A percentile compares a stretch with the other conserved stretches of the same genome.
Conservation (phyloP, 2,888 invertebrate genomes). For the Iphiclides podalirius region DNA sequence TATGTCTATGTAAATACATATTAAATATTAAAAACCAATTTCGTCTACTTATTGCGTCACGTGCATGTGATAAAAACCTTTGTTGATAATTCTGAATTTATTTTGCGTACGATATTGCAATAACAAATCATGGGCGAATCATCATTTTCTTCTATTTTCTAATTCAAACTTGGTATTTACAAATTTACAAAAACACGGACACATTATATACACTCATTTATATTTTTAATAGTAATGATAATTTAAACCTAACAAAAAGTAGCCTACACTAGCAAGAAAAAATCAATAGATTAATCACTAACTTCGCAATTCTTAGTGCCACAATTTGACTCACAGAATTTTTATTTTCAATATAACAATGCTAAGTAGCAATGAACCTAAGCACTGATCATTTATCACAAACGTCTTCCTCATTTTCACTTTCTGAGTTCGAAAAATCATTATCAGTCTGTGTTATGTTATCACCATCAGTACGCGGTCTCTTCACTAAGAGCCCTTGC, state of each 20-base stretch:
- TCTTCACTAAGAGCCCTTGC: constrained; percentile 68
- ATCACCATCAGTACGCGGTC: constrained; percentile 55
- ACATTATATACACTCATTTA: constrained; percentile 5
- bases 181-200: constrained; percentile 3
- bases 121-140: constrained; percentile 7
- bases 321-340: constrained; percentile 1
- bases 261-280: background rate
- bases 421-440: constrained; percentile 42
- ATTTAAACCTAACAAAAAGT: constrained; percentile 11
- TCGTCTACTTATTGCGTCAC: constrained; percentile 26
- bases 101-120: constrained; percentile 9
- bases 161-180: constrained; percentile 13
- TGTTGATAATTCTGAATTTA: constrained; percentile 14
- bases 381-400: constrained; percentile 22
- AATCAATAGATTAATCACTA: background rate
- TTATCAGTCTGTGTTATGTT: constrained; percentile 34
- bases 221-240: constrained; percentile 9
- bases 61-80: constrained; percentile 21
- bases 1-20: constrained; percentile 59
- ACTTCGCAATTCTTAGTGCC: constrained; percentile 1
- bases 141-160: background rate
- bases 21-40: constrained; percentile 30
- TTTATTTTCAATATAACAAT: constrained; percentile 2
- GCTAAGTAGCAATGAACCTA: background rate
- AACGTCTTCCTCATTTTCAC: constrained; percentile 41